Percentiles rank a stretch among this genome's conserved stretches.
Conservation (phyloP, 2,888 invertebrate species). For the Rhimphoctona megacephalus region DNA sequence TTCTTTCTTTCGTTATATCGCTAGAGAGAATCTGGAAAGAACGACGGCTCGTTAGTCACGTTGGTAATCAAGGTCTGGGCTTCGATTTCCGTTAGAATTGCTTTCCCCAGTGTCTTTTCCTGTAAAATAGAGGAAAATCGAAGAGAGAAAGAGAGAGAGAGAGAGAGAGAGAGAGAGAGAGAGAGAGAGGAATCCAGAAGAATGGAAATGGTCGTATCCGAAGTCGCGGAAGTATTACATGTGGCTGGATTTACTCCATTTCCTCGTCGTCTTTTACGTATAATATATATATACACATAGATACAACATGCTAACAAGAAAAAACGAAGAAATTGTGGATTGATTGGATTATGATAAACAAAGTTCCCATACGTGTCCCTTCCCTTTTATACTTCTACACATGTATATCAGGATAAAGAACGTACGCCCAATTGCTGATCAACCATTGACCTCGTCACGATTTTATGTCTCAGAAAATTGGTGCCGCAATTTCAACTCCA, state of each 20-base stretch:
- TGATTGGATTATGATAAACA: constrained; percentile 27
- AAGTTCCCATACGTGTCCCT: constrained; percentile 32
- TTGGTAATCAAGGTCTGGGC: constrained; percentile 78
- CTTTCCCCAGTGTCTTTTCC: constrained; percentile 59
- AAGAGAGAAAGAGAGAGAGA: constrained; percentile 27
- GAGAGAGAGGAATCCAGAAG: constrained; percentile 49
- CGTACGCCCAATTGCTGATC: constrained; percentile 50
- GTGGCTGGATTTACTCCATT: constrained; percentile 53
- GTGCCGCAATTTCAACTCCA: constrained; percentile 57
- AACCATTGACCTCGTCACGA: constrained; percentile 68
- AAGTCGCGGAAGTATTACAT: constrained; percentile 66
- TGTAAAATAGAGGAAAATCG: constrained; percentile 33
- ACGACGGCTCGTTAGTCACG: constrained; percentile 80
- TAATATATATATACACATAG: not conserved
- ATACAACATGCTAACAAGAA: constrained; percentile 15
- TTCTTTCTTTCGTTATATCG: constrained; percentile 12
- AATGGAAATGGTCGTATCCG: constrained; percentile 21
- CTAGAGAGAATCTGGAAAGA: constrained; percentile 61
- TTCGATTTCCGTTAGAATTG: constrained; percentile 68
- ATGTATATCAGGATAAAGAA: constrained; percentile 14
- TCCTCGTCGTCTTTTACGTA: constrained; percentile 31
- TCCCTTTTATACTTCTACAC: constrained; percentile 25
- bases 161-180: constrained; percentile 31
- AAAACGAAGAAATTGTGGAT: constrained; percentile 10
- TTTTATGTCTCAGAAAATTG: constrained; percentile 71